phyloP scores from a whole-genome alignment of 2,113 vertebrate genomes.

The Panthera tigris region DNA sequence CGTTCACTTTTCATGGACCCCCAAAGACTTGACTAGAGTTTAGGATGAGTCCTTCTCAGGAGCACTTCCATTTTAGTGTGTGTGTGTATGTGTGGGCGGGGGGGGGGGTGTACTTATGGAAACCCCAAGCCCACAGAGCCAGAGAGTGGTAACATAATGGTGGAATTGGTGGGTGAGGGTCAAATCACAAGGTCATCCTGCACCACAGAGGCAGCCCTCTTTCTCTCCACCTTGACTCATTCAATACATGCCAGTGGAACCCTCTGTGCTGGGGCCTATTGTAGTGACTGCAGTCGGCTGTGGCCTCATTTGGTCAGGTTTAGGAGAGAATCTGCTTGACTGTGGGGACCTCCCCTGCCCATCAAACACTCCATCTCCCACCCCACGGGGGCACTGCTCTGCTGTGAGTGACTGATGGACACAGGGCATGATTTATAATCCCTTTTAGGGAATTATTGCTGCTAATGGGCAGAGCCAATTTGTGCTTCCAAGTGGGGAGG shows the following conservation, averaged over 20 bases:
- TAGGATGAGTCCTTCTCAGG: background rate
- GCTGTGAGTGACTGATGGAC: background rate
- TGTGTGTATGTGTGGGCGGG: too few species aligned
- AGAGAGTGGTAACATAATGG: background rate
- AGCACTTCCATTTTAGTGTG: background rate
- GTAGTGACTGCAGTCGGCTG: background rate
- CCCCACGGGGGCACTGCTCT: rapidly evolving
- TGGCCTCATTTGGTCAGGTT: background rate
- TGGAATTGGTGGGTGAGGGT: background rate
- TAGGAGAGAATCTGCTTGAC: background rate
- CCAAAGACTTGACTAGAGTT: background rate
- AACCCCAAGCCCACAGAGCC: background rate
- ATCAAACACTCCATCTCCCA: background rate
- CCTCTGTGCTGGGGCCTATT: background rate
- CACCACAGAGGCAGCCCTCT: background rate
- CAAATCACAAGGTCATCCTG: background rate
- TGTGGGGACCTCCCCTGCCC: background rate
- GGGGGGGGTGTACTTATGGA: background rate
- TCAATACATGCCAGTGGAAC: rapidly evolving
- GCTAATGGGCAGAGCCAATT: constrained; percentile 67
- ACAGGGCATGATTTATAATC: constrained; percentile 64
- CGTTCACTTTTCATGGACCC: background rate
- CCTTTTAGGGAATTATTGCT: constrained; percentile 53
- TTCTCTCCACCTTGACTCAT: rapidly evolving
- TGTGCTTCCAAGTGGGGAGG: constrained; percentile 43